Evolutionary conservation across 1,140 invertebrate species (phyloP), one percentile per base, ranked within the genome.

Genomic region (Drosophila equinoxialis): DNA sequence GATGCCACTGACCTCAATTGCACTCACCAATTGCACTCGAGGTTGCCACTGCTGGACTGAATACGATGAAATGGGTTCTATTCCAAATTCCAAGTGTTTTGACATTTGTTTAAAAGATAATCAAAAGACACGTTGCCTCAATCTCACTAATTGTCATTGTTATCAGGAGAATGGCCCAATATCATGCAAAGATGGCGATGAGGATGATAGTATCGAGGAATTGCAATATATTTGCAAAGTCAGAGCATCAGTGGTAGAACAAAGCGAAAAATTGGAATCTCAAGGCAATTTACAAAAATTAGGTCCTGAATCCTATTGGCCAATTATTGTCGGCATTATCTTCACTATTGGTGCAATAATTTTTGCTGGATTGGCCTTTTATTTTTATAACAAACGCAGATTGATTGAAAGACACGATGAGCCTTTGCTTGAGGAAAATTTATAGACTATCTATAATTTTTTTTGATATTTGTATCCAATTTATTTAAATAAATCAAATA

Each of bases 21-120:
- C 57, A 10, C 33, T 59, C 0, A 39, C 8, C 33, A 37, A 37
- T 20, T 59, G 57, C 35, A 59, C 14, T 10, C 3, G 4, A 1
- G 20, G 39, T 11, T 59, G 57, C 3, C 26, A 59, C 10, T 59
- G 57, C 26, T 59, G 57, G 57, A 59, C 33, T 17, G 57, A 59
- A 39, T 14, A 20, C 7, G 57, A 59, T 59, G 57, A 59, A 33
- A 11, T 59, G 57, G 57, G 57, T 11, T 14, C 3, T 7, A 37
- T 59, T 1, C 17, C 7, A 1, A 59, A 59, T 20, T 8, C 33
- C 8, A 59, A 59, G 30, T 59, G 57, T 59, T 5, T 37, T 10
- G 13, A 39, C 8, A 59, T 17, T 59, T 59, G 57, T 35, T 59
- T 17, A 6, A 20, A 51, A 5, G 33, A 14, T 39, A 14, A 37